Evolutionary conservation across 2,888 invertebrate genomes (phyloP).

Genomic region (Schizaphis graminum): DNA sequence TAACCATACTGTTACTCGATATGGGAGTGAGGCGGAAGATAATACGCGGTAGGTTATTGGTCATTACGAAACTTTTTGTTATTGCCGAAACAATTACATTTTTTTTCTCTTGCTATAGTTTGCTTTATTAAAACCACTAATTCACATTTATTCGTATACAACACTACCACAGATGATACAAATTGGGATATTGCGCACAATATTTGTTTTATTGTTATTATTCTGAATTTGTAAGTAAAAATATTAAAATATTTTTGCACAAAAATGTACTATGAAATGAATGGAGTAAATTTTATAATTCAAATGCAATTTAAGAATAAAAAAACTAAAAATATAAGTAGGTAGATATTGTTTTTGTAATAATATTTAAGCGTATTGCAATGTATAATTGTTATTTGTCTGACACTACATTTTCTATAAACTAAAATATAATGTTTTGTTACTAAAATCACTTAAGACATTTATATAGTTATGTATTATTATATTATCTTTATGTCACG

Average conservation of each 20-base stretch:
- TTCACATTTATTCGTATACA: constrained; percentile 14
- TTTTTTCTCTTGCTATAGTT: neutral
- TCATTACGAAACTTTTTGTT: constrained; percentile 50
- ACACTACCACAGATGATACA: neutral
- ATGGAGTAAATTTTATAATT: neutral
- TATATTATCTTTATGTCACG: neutral
- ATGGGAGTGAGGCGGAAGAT: neutral
- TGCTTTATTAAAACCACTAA: constrained; percentile 42
- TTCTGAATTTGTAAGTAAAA: neutral
- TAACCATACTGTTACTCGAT: neutral
- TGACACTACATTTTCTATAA: neutral
- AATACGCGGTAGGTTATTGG: constrained; percentile 20
- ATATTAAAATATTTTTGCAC: neutral
- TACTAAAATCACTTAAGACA: neutral
- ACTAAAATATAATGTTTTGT: neutral
- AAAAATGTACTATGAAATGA: neutral
- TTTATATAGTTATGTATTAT: neutral
- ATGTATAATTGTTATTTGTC: neutral
- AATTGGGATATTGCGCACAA: neutral
- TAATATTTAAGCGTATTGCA: neutral
- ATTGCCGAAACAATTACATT: constrained; percentile 41
- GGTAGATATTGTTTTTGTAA: neutral
- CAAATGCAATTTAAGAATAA: neutral
- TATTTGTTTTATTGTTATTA: constrained; percentile 35
- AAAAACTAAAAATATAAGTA: neutral